Conservation (phyloP, 2,888 invertebrate genomes). For the Trichopria drosophilae region DNA sequence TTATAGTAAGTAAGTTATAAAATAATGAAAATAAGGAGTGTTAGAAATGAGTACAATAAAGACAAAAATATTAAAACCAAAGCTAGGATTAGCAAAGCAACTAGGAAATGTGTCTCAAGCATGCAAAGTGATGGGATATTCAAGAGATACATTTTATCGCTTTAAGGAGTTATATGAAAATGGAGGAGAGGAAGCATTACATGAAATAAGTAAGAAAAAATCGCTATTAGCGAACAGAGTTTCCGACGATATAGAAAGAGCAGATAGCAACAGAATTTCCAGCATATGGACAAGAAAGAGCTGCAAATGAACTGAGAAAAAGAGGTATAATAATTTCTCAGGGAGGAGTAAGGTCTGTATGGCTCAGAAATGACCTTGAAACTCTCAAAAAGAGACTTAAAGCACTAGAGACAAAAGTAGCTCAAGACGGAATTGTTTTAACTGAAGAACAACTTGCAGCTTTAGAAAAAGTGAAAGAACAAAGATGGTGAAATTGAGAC, state of each 20-base stretch:
- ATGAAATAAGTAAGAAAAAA: no score
- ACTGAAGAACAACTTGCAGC: conserved; percentile 3
- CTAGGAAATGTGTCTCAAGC: no score
- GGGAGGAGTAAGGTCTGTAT: conserved; percentile 3
- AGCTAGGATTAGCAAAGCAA: conserved; percentile 8
- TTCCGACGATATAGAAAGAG: conserved; percentile 5
- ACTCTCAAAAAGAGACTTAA: conserved; percentile 7
- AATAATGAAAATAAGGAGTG: no score
- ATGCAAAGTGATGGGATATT: no score
- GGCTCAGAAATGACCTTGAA: conserved; percentile 7
- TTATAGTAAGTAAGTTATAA: no score
- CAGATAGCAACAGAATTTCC: conserved; percentile 4
- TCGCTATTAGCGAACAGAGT: conserved; percentile 2
- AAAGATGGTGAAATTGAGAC: conserved; percentile 3
- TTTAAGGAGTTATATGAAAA: conserved; percentile 2
- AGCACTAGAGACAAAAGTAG: no score
- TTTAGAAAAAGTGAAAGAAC: conserved; percentile 6
- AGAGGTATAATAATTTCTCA: conserved; percentile 2
- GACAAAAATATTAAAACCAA: conserved; percentile 5
- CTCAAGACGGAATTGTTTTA: no score
- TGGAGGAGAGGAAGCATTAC: conserved; percentile 3
- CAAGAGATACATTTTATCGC: conserved; percentile 7
- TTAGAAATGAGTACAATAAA: no score
- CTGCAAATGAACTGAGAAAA: neutral
- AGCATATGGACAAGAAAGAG: neutral